Conservation (phyloP, 2,113 vertebrate genomes). For the Alosa alosa region DNA sequence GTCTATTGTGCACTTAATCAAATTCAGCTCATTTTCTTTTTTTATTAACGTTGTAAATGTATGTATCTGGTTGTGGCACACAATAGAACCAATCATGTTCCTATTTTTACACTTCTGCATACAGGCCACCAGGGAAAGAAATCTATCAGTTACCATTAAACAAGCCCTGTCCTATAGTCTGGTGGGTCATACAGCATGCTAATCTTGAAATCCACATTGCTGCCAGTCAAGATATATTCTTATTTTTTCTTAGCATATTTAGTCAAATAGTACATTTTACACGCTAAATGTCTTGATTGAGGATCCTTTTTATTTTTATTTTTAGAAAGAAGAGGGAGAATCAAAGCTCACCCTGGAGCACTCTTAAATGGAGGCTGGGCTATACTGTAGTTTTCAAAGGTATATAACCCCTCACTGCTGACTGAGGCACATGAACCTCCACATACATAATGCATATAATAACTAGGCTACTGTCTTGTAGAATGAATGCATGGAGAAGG, state of each 20-base stretch:
- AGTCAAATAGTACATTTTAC: no score
- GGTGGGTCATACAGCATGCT: background rate
- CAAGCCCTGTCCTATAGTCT: background rate
- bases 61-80: background rate
- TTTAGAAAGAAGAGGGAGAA: no score
- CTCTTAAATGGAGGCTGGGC: no score
- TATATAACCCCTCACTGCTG: no score
- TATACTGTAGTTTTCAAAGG: no score
- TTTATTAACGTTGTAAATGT: background rate
- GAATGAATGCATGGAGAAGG: no score
- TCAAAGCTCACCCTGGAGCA: no score
- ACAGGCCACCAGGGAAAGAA: background rate
- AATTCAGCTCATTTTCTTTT: background rate
- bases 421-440: no score
- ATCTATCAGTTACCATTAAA: background rate
- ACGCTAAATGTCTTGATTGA: no score
- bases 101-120: background rate
- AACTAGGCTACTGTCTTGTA: no score
- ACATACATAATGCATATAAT: no score
- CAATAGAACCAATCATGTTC: background rate
- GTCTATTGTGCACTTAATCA: background rate
- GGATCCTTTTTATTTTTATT: no score
- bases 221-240: background rate
- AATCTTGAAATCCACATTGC: background rate
- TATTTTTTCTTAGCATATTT: background rate